These are phyloP conservation scores for Odontocolon sp. DNA, from an alignment of 2,888 invertebrate genomes.

Conservation along the genomic window DNA sequence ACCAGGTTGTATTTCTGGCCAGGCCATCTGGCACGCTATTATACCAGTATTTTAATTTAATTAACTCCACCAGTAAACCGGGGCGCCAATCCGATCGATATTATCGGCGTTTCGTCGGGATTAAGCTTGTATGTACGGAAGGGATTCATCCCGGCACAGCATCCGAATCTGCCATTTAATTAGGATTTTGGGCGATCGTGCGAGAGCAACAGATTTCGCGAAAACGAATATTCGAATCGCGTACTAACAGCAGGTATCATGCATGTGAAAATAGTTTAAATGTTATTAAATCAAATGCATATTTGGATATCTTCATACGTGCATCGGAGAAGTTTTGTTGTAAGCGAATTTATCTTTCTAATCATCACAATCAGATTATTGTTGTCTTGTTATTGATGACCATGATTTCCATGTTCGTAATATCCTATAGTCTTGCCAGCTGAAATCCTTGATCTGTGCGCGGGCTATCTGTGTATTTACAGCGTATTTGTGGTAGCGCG, in stretches of 20 bases:
- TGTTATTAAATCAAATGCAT: not conserved
- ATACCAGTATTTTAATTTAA: slow-evolving; percentile 81
- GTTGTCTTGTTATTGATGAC: no score
- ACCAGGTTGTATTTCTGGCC: slow-evolving; percentile 77
- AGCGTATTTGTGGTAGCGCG: slow-evolving; percentile 78
- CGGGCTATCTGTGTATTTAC: slow-evolving; percentile 69
- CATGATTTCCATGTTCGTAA: no score
- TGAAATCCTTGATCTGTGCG: slow-evolving; percentile 7
- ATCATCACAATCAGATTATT: no score
- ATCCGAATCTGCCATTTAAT: slow-evolving; percentile 79
- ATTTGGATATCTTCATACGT: not conserved
- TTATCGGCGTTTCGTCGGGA: slow-evolving; percentile 79
- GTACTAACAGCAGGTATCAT: slow-evolving; percentile 18
- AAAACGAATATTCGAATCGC: slow-evolving; percentile 61
- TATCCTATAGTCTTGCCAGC: slow-evolving; percentile 29
- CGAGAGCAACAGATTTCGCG: slow-evolving; percentile 77
- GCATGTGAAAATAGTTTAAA: slow-evolving; percentile 20
- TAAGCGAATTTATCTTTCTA: no score
- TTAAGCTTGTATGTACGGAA: slow-evolving; percentile 76
- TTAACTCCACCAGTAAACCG: slow-evolving; percentile 75
- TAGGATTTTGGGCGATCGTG: slow-evolving; percentile 77
- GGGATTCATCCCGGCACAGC: slow-evolving; percentile 62
- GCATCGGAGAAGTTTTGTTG: no score
- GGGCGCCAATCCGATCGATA: slow-evolving; percentile 77
- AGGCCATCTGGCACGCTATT: slow-evolving; percentile 79